These are phyloP conservation scores for Chlorops oryzae DNA, from an alignment of 1,140 invertebrate genomes.

Conservation along the genomic window DNA sequence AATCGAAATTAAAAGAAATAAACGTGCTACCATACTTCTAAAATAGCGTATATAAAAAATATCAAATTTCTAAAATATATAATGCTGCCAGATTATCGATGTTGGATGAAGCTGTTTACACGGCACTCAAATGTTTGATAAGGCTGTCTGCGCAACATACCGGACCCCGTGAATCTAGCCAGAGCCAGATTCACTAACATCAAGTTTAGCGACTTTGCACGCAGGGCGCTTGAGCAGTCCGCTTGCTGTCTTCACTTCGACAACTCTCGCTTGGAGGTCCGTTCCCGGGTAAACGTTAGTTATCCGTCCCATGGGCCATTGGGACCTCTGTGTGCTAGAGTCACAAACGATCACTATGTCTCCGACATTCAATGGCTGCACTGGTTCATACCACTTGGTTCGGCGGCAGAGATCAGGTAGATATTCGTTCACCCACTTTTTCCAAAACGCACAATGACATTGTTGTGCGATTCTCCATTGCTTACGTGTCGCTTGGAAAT, in stretches of 20 bases:
- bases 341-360: constrained; percentile 7
- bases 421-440: constrained; percentile 15
- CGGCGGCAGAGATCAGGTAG: constrained; percentile 7
- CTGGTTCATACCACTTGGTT: constrained; percentile 13
- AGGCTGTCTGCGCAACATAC: no score
- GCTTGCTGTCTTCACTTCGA: constrained; percentile 3
- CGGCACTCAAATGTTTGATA: no score
- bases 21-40: no score
- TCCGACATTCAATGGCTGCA: neutral
- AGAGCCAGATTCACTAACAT: constrained; percentile 9
- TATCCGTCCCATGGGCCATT: constrained; percentile 2
- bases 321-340: neutral
- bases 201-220: constrained; percentile 8
- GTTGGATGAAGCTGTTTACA: no score
- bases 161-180: constrained; percentile 8
- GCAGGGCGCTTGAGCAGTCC: constrained; percentile 6
- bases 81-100: no score
- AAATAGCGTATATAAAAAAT: no score
- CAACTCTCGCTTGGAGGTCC: constrained; percentile 7
- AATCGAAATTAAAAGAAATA: no score
- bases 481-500: constrained; percentile 1
- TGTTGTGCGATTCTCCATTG: constrained; percentile 13
- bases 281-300: neutral
- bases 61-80: no score
- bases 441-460: constrained; percentile 12